These are phyloP conservation scores for Drosophila willistoni DNA, from an alignment of 1,140 invertebrate genomes.

Conservation along the genomic window DNA sequence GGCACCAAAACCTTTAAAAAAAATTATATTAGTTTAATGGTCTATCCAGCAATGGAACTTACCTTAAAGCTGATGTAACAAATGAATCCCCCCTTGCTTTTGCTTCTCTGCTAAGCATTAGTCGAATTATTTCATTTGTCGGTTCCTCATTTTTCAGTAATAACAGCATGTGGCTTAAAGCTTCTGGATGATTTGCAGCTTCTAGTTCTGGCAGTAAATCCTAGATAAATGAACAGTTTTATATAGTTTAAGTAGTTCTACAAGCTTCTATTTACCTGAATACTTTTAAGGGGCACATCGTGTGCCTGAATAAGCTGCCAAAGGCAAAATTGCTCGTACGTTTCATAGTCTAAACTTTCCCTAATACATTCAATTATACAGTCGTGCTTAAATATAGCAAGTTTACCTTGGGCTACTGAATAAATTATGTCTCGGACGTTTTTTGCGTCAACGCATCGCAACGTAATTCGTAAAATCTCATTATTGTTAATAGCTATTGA, in stretches of 20 bases:
- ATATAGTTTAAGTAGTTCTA: not conserved
- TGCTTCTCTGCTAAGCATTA: constrained; percentile 91
- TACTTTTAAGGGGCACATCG: constrained; percentile 94
- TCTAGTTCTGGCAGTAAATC: constrained; percentile 93
- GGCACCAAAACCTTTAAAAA: constrained; percentile 90
- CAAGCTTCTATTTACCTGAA: constrained; percentile 87
- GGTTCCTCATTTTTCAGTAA: constrained; percentile 96
- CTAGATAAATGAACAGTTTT: constrained; percentile 28
- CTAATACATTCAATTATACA: constrained; percentile 89
- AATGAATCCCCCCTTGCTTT: constrained; percentile 90
- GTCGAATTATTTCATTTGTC: constrained; percentile 92
- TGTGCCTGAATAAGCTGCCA: constrained; percentile 98
- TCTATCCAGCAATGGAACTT: not conserved
- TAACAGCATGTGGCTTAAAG: constrained; percentile 94
- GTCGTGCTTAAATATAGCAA: constrained; percentile 91
- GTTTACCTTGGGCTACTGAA: constrained; percentile 94
- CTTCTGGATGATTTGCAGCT: constrained; percentile 94
- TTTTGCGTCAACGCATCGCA: constrained; percentile 93
- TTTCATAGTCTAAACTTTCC: constrained; percentile 96
- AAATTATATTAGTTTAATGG: not conserved
- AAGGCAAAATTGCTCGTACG: constrained; percentile 97
- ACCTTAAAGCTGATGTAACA: constrained; percentile 93
- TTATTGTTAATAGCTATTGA: constrained; percentile 93
- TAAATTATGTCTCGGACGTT: constrained; percentile 96
- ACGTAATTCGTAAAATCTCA: constrained; percentile 92